A percentile compares a stretch with the other conserved stretches of the same genome.
Evolutionary conservation across 1,140 invertebrate genomes (phyloP).

Genomic region (Zaprionus nigranus): DNA sequence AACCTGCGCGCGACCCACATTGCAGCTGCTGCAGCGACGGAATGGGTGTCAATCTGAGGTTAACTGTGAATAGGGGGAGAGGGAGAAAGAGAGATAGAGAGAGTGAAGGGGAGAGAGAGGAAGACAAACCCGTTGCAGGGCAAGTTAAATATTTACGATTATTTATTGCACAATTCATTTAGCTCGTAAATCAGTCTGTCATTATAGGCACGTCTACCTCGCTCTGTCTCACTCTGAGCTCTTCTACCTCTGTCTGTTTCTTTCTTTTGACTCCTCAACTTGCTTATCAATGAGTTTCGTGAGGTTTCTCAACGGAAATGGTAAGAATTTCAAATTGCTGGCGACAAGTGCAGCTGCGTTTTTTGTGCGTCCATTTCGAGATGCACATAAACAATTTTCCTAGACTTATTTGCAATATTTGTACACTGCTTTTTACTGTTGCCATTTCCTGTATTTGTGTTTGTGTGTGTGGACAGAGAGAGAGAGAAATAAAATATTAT

Average conservation of each 20-base stretch:
- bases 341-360: slow-evolving; percentile 34
- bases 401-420: slow-evolving; percentile 53
- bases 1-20: slow-evolving; percentile 69
- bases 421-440: slow-evolving; percentile 18
- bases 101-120: background rate
- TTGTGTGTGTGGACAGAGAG: background rate
- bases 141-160: slow-evolving; percentile 48
- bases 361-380: slow-evolving; percentile 11
- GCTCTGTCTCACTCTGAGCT: background rate
- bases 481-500: slow-evolving; percentile 39
- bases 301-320: slow-evolving; percentile 48
- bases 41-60: slow-evolving; percentile 55
- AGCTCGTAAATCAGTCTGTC: slow-evolving; percentile 58
- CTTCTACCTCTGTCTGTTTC: background rate
- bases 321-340: slow-evolving; percentile 55
- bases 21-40: slow-evolving; percentile 41
- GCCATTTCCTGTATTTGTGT: slow-evolving; percentile 53
- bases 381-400: slow-evolving; percentile 34
- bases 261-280: background rate
- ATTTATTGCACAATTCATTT: slow-evolving; percentile 29
- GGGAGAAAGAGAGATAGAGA: background rate
- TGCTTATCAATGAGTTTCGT: slow-evolving; percentile 42
- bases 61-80: slow-evolving; percentile 54
- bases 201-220: background rate
- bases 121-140: slow-evolving; percentile 53